Evolutionary conservation across 2,113 vertebrate genomes (phyloP).

Genomic region (Toxotes jaculatrix): DNA sequence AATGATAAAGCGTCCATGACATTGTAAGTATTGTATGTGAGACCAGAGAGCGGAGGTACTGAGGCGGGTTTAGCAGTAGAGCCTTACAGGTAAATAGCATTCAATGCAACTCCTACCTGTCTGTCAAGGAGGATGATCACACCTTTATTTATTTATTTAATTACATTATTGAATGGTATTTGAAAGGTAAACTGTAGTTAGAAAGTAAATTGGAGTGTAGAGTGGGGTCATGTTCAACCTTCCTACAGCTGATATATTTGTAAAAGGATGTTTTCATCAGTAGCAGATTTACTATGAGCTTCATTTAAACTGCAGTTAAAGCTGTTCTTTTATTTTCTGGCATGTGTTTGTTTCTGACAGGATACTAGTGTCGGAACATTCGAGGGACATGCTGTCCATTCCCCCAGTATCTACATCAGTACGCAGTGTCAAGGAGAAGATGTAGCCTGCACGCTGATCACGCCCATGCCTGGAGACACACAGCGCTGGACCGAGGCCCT

Average conservation of each 20-base stretch:
- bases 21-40: too few species aligned
- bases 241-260: neutral
- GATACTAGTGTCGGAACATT: conserved; percentile 56
- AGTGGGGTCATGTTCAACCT: neutral
- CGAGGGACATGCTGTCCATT: conserved; percentile 78
- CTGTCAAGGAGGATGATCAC: too few species aligned
- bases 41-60: too few species aligned
- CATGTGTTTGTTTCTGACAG: conserved; percentile 26
- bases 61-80: too few species aligned
- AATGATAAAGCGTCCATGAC: too few species aligned
- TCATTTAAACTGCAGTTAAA: neutral
- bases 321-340: neutral
- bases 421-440: conserved; percentile 83
- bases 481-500: conserved; percentile 89
- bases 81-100: too few species aligned
- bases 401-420: conserved; percentile 84
- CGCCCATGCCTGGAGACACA: conserved; percentile 77
- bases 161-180: too few species aligned
- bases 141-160: too few species aligned
- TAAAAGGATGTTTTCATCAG: neutral
- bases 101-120: too few species aligned
- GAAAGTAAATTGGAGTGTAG: neutral
- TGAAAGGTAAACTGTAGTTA: neutral
- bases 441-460: conserved; percentile 81
- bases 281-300: neutral